These are phyloP conservation scores for Ruditapes philippinarum DNA, from an alignment of 1,140 invertebrate species.

Conservation along the genomic window DNA sequence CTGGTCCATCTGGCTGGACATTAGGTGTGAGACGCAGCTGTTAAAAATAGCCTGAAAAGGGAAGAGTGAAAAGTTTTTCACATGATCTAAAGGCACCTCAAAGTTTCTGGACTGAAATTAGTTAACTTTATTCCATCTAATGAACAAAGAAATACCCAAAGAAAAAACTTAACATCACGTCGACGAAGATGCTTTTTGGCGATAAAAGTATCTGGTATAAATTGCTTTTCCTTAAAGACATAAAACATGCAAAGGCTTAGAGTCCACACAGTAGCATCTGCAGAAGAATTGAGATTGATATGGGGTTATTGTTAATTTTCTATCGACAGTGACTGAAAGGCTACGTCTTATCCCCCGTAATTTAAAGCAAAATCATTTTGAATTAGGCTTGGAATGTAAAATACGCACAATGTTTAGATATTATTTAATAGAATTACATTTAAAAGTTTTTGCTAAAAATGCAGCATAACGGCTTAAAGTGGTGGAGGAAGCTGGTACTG, in stretches of 20 bases:
- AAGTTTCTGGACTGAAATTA: slow-evolving; percentile 31
- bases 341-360: slow-evolving; percentile 9
- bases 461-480: slow-evolving; percentile 43
- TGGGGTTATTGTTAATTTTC: background rate
- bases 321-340: slow-evolving; percentile 4
- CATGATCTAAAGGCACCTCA: background rate
- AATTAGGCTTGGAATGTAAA: slow-evolving; percentile 5
- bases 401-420: slow-evolving; percentile 45
- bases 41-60: slow-evolving; percentile 24
- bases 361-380: slow-evolving; percentile 18
- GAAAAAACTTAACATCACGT: background rate
- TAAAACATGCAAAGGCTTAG: slow-evolving; percentile 30
- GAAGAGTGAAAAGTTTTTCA: background rate
- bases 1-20: background rate
- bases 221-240: slow-evolving; percentile 36
- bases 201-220: background rate
- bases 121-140: slow-evolving; percentile 31
- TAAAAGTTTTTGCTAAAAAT: slow-evolving; percentile 25
- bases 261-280: slow-evolving; percentile 6
- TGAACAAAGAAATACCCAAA: background rate
- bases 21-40: background rate
- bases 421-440: slow-evolving; percentile 47
- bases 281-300: background rate
- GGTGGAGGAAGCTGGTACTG: slow-evolving; percentile 15
- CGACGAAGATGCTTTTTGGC: slow-evolving; percentile 21